Evolutionary conservation across 2,888 invertebrate species (phyloP), one percentile per base, ranked within the genome.

Genomic region (Notodonta ziczac): DNA sequence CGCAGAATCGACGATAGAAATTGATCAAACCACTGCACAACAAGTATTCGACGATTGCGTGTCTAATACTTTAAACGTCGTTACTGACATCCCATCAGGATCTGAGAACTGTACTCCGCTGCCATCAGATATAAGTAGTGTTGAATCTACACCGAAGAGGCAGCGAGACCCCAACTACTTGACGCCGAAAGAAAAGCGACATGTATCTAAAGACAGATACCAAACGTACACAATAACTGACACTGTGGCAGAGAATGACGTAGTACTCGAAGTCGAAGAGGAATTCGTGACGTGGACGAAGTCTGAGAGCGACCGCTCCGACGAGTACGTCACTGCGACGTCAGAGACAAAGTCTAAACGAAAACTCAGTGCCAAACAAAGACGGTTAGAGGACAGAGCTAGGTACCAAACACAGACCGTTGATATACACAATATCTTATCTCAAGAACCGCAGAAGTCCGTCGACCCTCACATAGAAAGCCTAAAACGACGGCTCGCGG

Each of bases 211-310:
- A 81, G 97, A 98, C 75, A 95, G 98, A 65, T 97, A 96, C 82
- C 96, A 96, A 82, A 98, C 97, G 0, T 98, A 97, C 81, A 97
- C 97, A 0, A 97, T 97, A 51, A 96, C 95, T 0, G 96, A 95
- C 60, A 84, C 83, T 4, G 84, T 82, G 2, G 75, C 87, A 0
- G 90, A 88, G 54, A 80, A 67, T 53, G 89, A 89, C 9, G 76
- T 84, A 2, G 82, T 83, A 8, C 61, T 86, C 5, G 87, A 88
- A 70, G 82, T 85, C 4, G 87, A 86, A 57, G 91, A 91, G 12
- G 90, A 90, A 58, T 91, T 89, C 63, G 65, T 91, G 40, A 91
- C 94, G 8, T 91, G 92, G 91, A 91, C 92, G 0, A 91, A 89
- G 71, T 89, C 91, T 0, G 93, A 92, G 59, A 91, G 90, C 70